Evolutionary conservation across 2,888 invertebrate genomes (phyloP), one percentile per base, ranked within the genome.

Genomic region (Auanema sp.): DNA sequence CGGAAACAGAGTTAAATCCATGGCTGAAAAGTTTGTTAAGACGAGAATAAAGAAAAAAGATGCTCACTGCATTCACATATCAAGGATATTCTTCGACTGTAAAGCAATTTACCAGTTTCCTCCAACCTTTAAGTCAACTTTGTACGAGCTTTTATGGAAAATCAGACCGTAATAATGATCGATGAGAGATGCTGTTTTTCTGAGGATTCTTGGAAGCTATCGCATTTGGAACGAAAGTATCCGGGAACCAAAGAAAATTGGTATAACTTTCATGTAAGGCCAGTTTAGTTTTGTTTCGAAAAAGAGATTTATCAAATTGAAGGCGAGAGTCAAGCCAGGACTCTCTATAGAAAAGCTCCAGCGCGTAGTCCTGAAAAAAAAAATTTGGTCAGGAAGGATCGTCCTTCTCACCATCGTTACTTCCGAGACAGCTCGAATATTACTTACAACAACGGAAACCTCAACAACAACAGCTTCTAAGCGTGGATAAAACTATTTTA

Each of bases 321-420:
- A 81, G 65, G 24, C 82, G 69, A 16, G 61, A 61, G 60, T 82
- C 82, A 42, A 63, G 60, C 82, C 82, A 82, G 40, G 77, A 67
- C 67, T 82, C 82, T 1, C 82, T 75, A 60, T 79, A 82, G 68
- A 81, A 81, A 51, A 82, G 51, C 63, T 82, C 82, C 14, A 82
- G 64, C 1, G 76, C 71, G 64, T 81, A 81, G 64, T 81, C 80
- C 79, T 79, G 41, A 24, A 68, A 58, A 18, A 16, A 44, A 10
- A 4, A 24, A 18, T 16, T 58, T 60, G 11, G 16, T 12, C 23
- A 11, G 18, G 18, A n/a, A 40, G 14, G 57, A 18, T 55, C 33
- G 4, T 11, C 8, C 40, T 5, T 55, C 61, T 42, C 25, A 76
- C 79, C 81, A 82, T 82, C 4, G 81, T 81, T 24, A 81, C 78